Base-by-base conservation (phyloP, 1,140 invertebrate species). In the Hylaeus anthracinus region DNA sequence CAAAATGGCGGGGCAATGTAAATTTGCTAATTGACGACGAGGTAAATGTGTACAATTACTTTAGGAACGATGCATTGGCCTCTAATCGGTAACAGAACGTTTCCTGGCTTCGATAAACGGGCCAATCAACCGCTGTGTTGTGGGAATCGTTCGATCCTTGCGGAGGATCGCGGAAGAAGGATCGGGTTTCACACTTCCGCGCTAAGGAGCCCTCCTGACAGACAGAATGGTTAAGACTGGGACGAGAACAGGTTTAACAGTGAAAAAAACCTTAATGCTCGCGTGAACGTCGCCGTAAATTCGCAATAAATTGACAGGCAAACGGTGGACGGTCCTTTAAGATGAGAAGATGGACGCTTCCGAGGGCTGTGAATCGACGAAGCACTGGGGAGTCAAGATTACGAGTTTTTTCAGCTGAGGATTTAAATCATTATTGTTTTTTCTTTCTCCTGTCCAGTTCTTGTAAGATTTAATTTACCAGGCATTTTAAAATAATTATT, bases 31-130 rank as follows among this genome's bases (percentile, higher is more conserved):
- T 26, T 26, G 26, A 26, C 26, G 26, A 26, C 26, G 26, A 26
- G 26, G 26, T 26, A 26, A 26, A 26, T 26, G 26, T 26, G 26
- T 26, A 26, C 26, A 0, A 26, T 26, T 26, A 26, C 26, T 26
- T 26, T 26, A 26, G 26, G 45, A 5, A 48, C 5, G 45, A 48
- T 48, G 8, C 5, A 48, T 6, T 6, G 45, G 5, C 45, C 45
- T 48, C 66, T 80, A 84, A 85, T 85, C 82, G 82, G 84, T 84
- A 85, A 80, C 80, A 14, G 58, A 56, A 79, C 69, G 55, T 56
- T 1, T 41, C 69, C 15, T n/a, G n/a, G 41, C 9, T 12, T 53
- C 76, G 76, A 43, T 72, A 41, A 72, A 71, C 58, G 75, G 61
- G 26, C 39, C 55, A 60, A n/a, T 6, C 4, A 8, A 48, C n/a